Conservation (phyloP, 1,140 invertebrate genomes). For the Camponotus pennsylvanicus region DNA sequence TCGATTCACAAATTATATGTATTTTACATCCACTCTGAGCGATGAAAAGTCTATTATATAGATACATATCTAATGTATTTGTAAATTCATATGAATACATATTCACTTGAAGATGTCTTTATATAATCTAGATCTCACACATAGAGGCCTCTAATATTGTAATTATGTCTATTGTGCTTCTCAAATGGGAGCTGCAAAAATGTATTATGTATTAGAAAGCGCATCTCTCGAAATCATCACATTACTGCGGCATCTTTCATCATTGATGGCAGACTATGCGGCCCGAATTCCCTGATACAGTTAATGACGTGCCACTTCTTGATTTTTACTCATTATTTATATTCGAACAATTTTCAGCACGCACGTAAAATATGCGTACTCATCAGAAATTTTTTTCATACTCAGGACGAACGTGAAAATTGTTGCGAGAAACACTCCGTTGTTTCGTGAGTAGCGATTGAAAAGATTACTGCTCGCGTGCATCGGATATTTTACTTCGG, state of each 20-base stretch:
- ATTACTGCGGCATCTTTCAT: neutral
- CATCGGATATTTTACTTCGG: neutral
- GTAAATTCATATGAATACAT: neutral
- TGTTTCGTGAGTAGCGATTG: constrained; percentile 47
- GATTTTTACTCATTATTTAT: constrained; percentile 34
- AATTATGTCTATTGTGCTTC: constrained; percentile 5
- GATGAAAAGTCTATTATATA: neutral
- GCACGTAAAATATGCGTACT: neutral
- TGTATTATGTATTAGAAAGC: constrained; percentile 11
- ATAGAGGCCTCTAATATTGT: neutral
- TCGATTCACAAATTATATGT: neutral
- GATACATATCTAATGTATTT: neutral
- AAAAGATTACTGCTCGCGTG: constrained; percentile 64
- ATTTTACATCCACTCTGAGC: neutral
- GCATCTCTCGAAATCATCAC: neutral
- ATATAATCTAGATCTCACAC: neutral
- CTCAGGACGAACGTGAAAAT: neutral
- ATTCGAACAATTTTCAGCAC: constrained; percentile 51
- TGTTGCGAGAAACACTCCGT: neutral
- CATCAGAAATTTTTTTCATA: neutral
- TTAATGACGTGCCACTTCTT: neutral
- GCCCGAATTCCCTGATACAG: neutral
- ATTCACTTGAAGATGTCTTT: neutral
- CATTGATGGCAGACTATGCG: neutral
- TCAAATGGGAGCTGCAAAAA: neutral